These are phyloP conservation scores for Crossocerus cetratus DNA, from an alignment of 2,888 invertebrate species.

Conservation along the genomic window DNA sequence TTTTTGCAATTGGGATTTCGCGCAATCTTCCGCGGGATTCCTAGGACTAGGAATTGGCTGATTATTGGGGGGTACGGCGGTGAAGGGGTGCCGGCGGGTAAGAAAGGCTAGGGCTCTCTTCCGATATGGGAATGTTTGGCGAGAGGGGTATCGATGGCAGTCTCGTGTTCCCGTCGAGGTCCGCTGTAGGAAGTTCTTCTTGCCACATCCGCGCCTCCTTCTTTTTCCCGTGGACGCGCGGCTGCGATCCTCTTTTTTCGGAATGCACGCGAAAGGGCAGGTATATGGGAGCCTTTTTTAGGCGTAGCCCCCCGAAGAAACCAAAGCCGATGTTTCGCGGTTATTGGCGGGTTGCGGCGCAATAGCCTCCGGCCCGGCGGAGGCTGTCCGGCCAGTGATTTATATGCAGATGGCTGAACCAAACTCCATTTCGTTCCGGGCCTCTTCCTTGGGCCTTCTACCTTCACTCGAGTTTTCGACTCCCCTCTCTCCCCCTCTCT, in stretches of 20 bases:
- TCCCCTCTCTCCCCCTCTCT: not conserved
- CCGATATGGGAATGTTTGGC: not conserved
- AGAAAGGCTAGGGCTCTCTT: no score
- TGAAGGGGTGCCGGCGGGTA: no score
- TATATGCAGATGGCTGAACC: slow-evolving; percentile 71
- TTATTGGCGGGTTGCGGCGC: slow-evolving; percentile 54
- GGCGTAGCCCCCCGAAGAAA: slow-evolving; percentile 40
- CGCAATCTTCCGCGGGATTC: no score
- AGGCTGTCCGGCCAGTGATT: slow-evolving; percentile 69
- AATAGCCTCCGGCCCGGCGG: slow-evolving; percentile 51
- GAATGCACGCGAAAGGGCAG: slow-evolving; percentile 16
- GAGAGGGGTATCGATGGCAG: not conserved
- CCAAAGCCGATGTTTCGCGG: slow-evolving; percentile 54
- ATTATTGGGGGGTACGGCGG: no score
- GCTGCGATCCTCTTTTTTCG: not conserved
- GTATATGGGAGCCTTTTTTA: slow-evolving; percentile 43
- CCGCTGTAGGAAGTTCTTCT: slow-evolving; percentile 6
- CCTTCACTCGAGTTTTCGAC: slow-evolving; percentile 37
- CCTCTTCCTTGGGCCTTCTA: slow-evolving; percentile 34
- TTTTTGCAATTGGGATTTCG: not conserved
- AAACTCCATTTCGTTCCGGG: slow-evolving; percentile 54
- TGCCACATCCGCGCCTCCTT: not conserved
- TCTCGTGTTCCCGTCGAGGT: not conserved
- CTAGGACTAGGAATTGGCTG: no score
- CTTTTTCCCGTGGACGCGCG: not conserved